phyloP scores from a whole-genome alignment of 2,113 vertebrate genomes.

The Antennarius striatus region DNA sequence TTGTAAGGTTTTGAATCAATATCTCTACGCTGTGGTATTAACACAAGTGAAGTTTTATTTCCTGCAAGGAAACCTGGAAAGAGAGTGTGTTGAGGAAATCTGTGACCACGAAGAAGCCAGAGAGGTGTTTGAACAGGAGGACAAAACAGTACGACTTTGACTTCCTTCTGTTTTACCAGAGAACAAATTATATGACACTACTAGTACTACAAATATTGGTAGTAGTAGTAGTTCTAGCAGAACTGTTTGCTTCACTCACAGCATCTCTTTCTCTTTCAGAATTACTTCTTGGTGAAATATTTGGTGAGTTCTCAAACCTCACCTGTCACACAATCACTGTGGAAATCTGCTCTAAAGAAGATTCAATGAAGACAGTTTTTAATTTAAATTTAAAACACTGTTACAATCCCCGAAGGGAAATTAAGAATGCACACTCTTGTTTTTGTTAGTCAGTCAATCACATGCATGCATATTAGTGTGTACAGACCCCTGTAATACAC shows the following conservation, averaged over 20 bases:
- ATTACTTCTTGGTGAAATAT: conserved; percentile 85
- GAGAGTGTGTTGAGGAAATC: conserved; percentile 87
- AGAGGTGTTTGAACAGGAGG: conserved; percentile 82
- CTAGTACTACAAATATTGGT: not conserved
- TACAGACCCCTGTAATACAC: no score
- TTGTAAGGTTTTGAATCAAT: not conserved
- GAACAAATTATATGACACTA: not conserved
- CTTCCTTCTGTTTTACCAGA: not conserved
- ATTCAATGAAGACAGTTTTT: no score
- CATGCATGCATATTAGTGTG: no score
- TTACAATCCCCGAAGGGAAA: no score
- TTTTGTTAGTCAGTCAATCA: no score
- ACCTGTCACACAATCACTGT: not conserved
- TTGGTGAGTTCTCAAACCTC: conserved; percentile 73
- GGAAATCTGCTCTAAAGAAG: no score
- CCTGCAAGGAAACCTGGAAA: conserved; percentile 85
- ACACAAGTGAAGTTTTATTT: not conserved
- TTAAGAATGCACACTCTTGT: no score
- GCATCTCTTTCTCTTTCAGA: conserved; percentile 73
- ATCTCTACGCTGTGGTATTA: not conserved
- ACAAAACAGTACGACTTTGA: conserved; percentile 62
- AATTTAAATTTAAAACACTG: no score
- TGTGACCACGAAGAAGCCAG: conserved; percentile 89
- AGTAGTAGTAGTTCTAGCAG: no score
- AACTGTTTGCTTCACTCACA: not conserved